Evolutionary conservation across 2,888 invertebrate species (phyloP).

Genomic region (Ectemnius lituratus): DNA sequence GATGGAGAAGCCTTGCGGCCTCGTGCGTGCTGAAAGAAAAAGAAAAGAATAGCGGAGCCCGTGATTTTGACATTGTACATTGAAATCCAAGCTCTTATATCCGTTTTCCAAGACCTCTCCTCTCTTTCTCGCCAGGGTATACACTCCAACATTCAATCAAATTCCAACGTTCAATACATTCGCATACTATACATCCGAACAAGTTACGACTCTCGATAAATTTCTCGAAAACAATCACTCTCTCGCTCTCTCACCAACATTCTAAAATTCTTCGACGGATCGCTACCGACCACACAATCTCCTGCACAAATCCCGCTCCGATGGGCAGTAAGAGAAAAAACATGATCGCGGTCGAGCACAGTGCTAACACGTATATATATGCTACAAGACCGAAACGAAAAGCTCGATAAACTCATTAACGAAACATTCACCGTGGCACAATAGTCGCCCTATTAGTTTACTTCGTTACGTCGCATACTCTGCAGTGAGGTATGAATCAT

Average conservation of each 20-base stretch:
- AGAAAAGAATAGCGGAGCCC: slow-evolving; percentile 6
- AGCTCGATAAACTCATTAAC: neutral
- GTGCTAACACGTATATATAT: neutral
- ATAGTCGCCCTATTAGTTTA: slow-evolving; percentile 59
- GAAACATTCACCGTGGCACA: slow-evolving; percentile 63
- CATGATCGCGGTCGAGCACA: neutral
- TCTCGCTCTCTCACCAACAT: no score
- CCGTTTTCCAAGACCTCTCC: no score
- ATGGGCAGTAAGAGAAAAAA: slow-evolving; percentile 23
- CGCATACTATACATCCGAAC: slow-evolving; percentile 5
- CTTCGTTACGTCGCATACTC: slow-evolving; percentile 41
- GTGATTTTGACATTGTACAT: neutral
- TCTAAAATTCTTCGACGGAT: neutral
- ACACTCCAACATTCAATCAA: no score
- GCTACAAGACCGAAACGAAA: slow-evolving; percentile 14
- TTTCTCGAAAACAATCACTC: slow-evolving; percentile 3
- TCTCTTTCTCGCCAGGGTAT: no score
- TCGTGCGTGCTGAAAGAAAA: slow-evolving; percentile 34
- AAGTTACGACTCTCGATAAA: slow-evolving; percentile 5
- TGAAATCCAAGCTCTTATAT: no score
- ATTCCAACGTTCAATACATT: neutral
- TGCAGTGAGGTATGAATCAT: slow-evolving; percentile 27
- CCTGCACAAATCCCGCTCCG: neutral
- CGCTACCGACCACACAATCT: neutral
- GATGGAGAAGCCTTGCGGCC: slow-evolving; percentile 59